Percentiles rank a stretch among this genome's conserved stretches.
phyloP scores from a whole-genome alignment of 1,140 invertebrate genomes.

The Oppia nitens region DNA sequence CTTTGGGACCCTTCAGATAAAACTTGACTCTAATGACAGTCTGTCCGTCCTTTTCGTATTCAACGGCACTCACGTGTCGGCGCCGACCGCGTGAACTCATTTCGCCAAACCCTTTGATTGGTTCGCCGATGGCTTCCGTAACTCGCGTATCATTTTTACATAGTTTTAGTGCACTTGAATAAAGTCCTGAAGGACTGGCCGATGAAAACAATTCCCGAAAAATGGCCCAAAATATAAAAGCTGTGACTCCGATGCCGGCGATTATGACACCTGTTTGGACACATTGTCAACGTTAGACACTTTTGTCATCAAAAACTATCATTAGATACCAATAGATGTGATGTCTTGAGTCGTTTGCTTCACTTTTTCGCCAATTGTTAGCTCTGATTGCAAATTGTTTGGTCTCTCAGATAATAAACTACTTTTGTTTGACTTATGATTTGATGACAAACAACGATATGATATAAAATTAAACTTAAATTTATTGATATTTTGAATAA shows the following conservation, averaged over 20 bases:
- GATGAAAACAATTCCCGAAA: conserved; percentile 69
- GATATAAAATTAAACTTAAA: no score
- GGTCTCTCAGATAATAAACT: no score
- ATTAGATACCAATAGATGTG: conserved; percentile 50
- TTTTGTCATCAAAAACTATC: no score
- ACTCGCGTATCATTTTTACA: conserved; percentile 50
- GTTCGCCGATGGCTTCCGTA: conserved; percentile 54
- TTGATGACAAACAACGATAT: no score
- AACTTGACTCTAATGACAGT: conserved; percentile 71
- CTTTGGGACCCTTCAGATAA: conserved; percentile 61
- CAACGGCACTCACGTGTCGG: conserved; percentile 41
- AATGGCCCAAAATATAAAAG: conserved; percentile 56
- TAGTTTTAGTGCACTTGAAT: conserved; percentile 52
- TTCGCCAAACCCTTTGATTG: conserved; percentile 75
- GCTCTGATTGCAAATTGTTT: background rate
- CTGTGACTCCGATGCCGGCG: conserved; percentile 53
- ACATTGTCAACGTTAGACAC: no score
- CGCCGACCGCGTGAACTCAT: conserved; percentile 55
- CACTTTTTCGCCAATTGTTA: conserved; percentile 24
- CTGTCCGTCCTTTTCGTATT: conserved; percentile 52
- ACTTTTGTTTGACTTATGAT: no score
- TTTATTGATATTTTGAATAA: no score
- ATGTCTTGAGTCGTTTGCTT: conserved; percentile 71
- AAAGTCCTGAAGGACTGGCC: conserved; percentile 66
- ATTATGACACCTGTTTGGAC: no score